Evolutionary conservation across 2,888 invertebrate genomes (phyloP).

Genomic region (Theodoxus fluviatilis): DNA sequence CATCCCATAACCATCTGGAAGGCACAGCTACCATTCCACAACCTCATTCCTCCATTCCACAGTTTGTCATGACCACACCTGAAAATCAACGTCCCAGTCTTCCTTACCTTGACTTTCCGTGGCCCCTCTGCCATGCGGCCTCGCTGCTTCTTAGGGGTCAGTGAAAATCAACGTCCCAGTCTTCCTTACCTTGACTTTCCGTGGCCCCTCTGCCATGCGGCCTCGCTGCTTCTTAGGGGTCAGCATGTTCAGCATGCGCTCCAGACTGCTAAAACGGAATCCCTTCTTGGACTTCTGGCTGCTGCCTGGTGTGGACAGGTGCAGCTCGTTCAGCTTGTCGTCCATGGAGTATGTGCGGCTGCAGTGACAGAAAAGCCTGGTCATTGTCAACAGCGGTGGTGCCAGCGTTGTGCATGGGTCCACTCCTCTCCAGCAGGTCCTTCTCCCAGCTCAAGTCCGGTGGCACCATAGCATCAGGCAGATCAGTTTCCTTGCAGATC

Average conservation of each 20-base stretch:
- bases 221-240: conserved; percentile 71
- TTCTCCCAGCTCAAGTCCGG: too few species aligned
- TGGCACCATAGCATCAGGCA: too few species aligned
- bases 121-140: conserved; percentile 56
- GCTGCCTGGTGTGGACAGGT: conserved; percentile 51
- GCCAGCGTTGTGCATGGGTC: too few species aligned
- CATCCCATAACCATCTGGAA: too few species aligned
- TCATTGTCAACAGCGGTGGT: too few species aligned
- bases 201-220: conserved; percentile 55
- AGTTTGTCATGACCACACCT: too few species aligned
- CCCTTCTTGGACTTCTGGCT: conserved; percentile 64
- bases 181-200: conserved; percentile 64
- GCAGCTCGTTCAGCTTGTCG: conserved; percentile 56
- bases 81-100: too few species aligned
- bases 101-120: conserved; percentile 65
- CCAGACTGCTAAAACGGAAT: conserved; percentile 74
- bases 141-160: conserved; percentile 73
- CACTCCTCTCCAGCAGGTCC: too few species aligned
- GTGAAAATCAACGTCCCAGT: conserved; percentile 33
- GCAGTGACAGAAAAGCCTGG: conserved; percentile 55
- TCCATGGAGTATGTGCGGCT: conserved; percentile 44
- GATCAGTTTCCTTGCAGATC: too few species aligned
- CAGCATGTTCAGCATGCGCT: conserved; percentile 75
- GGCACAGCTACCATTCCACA: too few species aligned
- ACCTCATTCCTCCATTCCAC: too few species aligned